phyloP scores from a whole-genome alignment of 53 echinoderm and acorn worm genomes.

The Luidia sarsii region DNA sequence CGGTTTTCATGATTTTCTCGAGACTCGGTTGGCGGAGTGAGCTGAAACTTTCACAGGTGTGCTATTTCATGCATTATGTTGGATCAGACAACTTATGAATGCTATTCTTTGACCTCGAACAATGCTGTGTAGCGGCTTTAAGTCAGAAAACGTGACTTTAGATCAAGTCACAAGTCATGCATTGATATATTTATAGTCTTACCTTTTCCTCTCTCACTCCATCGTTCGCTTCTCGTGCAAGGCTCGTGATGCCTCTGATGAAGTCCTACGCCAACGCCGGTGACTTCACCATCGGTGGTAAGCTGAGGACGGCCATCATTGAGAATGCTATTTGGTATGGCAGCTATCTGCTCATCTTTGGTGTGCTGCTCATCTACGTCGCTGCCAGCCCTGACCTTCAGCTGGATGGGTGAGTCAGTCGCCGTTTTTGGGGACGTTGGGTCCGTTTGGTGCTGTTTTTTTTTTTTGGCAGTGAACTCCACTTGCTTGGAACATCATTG shows the following conservation, averaged over 20 bases:
- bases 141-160: too few species aligned
- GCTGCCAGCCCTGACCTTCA: conserved; percentile 83
- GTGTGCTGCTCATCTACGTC: conserved; percentile 92
- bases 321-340: conserved; percentile 98
- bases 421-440: neutral
- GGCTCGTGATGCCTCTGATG: conserved; percentile 94
- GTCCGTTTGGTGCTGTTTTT: neutral
- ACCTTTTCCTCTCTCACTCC: too few species aligned
- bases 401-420: conserved; percentile 86
- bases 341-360: conserved; percentile 96
- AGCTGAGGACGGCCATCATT: conserved; percentile 83
- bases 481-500: too few species aligned
- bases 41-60: too few species aligned
- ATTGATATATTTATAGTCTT: too few species aligned
- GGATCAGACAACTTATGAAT: too few species aligned
- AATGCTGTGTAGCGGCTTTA: too few species aligned
- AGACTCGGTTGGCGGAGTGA: too few species aligned
- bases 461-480: neutral
- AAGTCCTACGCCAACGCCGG: conserved; percentile 96
- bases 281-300: conserved; percentile 92
- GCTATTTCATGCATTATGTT: too few species aligned
- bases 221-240: conserved; percentile 25
- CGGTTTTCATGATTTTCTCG: too few species aligned
- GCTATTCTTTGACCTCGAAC: too few species aligned
- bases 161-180: too few species aligned